Conservation (phyloP, 2,797 vertebrate species). For the Neostethus bicornis region DNA sequence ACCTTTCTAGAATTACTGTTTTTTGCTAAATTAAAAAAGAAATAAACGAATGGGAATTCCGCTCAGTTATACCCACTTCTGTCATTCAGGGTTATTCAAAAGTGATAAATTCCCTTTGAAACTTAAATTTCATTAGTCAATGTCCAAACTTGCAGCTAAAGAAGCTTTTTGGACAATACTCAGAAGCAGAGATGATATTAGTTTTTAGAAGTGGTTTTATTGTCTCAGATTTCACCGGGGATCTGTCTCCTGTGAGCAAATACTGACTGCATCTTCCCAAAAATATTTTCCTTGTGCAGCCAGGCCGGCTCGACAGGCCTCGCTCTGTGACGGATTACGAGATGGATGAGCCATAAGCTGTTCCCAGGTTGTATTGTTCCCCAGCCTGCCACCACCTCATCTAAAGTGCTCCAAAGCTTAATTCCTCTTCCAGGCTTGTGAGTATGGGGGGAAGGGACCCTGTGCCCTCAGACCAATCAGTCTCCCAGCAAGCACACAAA, state of each 20-base stretch:
- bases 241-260: constrained; percentile 36
- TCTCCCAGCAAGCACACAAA: constrained; percentile 74
- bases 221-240: constrained; percentile 18
- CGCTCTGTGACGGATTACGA: constrained; percentile 58
- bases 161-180: no score
- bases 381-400: constrained; percentile 62
- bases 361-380: constrained; percentile 73
- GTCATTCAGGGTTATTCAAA: constrained; percentile 10
- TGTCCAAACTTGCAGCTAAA: not conserved
- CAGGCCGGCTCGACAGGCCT: constrained; percentile 34
- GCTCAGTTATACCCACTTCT: constrained; percentile 22
- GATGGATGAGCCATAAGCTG: constrained; percentile 70
- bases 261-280: constrained; percentile 35
- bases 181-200: constrained; percentile 10
- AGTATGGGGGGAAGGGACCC: constrained; percentile 58
- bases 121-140: not conserved
- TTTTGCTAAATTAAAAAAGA: constrained; percentile 27
- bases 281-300: constrained; percentile 57
- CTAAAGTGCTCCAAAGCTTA: constrained; percentile 67
- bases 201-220: constrained; percentile 11
- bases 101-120: no score
- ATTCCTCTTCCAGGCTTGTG: constrained; percentile 67
- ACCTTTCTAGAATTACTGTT: no score
- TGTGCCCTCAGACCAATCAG: constrained; percentile 68
- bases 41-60: constrained; percentile 19